These are phyloP conservation scores for Sardinella longiceps DNA, from an alignment of 2,797 vertebrate genomes.

Conservation along the genomic window DNA sequence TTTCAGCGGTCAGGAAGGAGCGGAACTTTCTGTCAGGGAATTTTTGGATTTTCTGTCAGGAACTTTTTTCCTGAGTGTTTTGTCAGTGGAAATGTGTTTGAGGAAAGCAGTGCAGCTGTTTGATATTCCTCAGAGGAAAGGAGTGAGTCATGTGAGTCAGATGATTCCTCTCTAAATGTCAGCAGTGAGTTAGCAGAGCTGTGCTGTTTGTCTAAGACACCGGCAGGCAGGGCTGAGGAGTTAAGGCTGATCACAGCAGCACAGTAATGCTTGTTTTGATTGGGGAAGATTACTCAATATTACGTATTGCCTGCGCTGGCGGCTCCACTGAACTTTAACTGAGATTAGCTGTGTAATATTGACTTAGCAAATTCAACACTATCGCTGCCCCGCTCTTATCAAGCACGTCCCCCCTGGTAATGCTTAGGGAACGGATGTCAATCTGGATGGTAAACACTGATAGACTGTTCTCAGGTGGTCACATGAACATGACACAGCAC, in stretches of 20 bases:
- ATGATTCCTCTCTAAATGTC: conserved; percentile 68
- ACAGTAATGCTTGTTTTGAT: conserved; percentile 17
- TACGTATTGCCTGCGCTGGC: neutral
- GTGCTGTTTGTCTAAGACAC: conserved; percentile 55
- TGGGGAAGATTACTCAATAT: conserved; percentile 35
- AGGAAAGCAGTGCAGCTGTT: conserved; percentile 44
- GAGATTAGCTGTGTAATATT: neutral
- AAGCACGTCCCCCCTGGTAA: neutral
- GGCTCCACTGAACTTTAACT: neutral
- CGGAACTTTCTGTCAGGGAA: neutral
- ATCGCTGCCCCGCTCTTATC: neutral
- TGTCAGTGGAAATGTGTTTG: conserved; percentile 21
- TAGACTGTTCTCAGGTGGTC: neutral
- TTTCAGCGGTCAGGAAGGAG: neutral
- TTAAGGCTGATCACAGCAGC: neutral
- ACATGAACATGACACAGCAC: neutral
- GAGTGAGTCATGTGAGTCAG: conserved; percentile 58
- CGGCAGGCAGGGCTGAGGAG: neutral
- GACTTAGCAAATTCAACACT: neutral
- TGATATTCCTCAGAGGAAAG: conserved; percentile 61
- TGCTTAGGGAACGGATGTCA: neutral
- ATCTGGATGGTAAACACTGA: neutral
- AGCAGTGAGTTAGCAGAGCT: conserved; percentile 51
- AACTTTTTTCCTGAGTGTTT: neutral
- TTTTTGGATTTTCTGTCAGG: neutral